A percentile compares a stretch with the other conserved stretches of the same genome.
phyloP scores from a whole-genome alignment of 1,140 invertebrate genomes.

The Drosophila lacertosa region DNA sequence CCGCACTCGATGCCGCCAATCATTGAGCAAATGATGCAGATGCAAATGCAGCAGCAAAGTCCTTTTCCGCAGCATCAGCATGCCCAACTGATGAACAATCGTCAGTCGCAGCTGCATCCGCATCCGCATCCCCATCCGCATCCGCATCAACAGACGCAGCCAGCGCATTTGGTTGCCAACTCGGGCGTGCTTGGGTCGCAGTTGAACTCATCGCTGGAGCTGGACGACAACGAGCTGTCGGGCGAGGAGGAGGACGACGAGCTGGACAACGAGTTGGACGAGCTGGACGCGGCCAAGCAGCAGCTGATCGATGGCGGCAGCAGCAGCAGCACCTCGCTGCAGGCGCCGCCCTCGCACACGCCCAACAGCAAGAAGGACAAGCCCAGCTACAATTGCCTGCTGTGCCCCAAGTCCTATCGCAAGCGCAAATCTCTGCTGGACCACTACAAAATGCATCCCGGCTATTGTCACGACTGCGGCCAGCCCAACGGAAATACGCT shows the following conservation, averaged over 20 bases:
- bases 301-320: constrained; percentile 80
- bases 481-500: constrained; percentile 79
- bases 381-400: constrained; percentile 76
- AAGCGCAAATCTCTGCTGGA: constrained; percentile 80
- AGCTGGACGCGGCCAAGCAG: constrained; percentile 77
- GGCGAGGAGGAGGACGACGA: constrained; percentile 79
- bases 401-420: constrained; percentile 79
- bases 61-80: constrained; percentile 43
- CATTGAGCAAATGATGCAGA: constrained; percentile 77
- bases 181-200: constrained; percentile 32
- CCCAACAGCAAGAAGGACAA: constrained; percentile 77
- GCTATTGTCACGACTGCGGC: constrained; percentile 81
- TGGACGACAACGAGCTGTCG: constrained; percentile 78
- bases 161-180: constrained; percentile 5
- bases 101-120: constrained; percentile 37
- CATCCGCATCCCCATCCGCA: constrained; percentile 18
- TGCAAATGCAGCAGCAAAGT: constrained; percentile 43
- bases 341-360: constrained; percentile 68
- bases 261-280: constrained; percentile 71
- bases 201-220: constrained; percentile 67
- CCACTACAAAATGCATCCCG: constrained; percentile 83
- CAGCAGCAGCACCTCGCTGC: constrained; percentile 78
- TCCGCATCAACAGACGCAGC: constrained; percentile 10
- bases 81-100: constrained; percentile 41
- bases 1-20: constrained; percentile 63